Percentiles rank a stretch among this genome's conserved stretches.
Conservation (phyloP, 2,888 invertebrate species). For the Dorcus parallelipipedus region DNA sequence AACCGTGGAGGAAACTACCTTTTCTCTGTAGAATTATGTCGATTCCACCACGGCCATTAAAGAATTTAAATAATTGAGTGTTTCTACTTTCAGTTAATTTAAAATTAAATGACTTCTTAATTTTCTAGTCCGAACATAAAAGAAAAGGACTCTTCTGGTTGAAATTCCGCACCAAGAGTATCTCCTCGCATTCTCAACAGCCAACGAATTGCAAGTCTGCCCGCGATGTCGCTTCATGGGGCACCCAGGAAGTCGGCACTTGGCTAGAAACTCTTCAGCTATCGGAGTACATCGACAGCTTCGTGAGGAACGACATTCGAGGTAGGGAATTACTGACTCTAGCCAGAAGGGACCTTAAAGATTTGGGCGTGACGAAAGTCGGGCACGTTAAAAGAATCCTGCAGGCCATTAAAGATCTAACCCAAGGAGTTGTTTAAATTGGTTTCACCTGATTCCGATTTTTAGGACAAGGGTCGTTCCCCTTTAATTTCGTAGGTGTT, state of each 20-base stretch:
- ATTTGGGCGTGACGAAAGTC: slow-evolving; percentile 90
- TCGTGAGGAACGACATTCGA: slow-evolving; percentile 86
- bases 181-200: slow-evolving; percentile 49
- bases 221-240: slow-evolving; percentile 67
- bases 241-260: slow-evolving; percentile 80
- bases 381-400: slow-evolving; percentile 94
- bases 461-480: no score
- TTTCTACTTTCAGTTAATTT: no score
- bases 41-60: no score
- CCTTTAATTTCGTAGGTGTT: neutral
- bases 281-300: slow-evolving; percentile 87
- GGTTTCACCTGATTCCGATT: no score
- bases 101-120: no score
- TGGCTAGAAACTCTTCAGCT: slow-evolving; percentile 90
- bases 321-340: slow-evolving; percentile 85
- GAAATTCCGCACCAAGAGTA: slow-evolving; percentile 55
- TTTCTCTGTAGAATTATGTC: neutral
- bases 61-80: neutral
- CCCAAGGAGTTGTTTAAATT: slow-evolving; percentile 42
- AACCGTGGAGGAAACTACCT: neutral
- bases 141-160: slow-evolving; percentile 67
- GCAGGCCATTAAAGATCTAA: slow-evolving; percentile 84
- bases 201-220: slow-evolving; percentile 45
- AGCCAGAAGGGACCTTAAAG: slow-evolving; percentile 82
- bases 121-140: slow-evolving; percentile 49